Percentiles rank a stretch among this genome's conserved stretches.
Evolutionary conservation across 2,797 vertebrate genomes (phyloP).

Genomic region (Ibycter americanus): DNA sequence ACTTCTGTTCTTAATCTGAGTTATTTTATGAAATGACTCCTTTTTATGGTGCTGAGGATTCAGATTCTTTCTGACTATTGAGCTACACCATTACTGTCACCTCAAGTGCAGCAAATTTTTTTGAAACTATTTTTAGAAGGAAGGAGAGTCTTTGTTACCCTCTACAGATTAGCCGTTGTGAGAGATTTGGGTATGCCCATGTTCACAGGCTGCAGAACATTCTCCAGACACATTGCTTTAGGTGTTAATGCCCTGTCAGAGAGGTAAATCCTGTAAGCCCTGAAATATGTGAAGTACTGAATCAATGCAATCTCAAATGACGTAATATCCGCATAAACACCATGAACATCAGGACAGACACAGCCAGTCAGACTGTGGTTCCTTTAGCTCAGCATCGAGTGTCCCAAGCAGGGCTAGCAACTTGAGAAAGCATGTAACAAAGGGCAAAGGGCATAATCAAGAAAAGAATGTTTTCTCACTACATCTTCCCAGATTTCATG

Average conservation of each 20-base stretch:
- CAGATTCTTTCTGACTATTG: slow-evolving; percentile 19
- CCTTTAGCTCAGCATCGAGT: background rate
- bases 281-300: background rate
- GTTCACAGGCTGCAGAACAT: background rate
- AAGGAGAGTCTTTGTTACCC: background rate
- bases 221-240: background rate
- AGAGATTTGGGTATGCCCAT: background rate
- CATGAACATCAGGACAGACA: background rate
- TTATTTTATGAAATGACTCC: slow-evolving; percentile 34
- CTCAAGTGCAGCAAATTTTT: background rate
- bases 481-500: background rate
- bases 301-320: background rate
- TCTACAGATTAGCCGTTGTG: background rate
- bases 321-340: background rate
- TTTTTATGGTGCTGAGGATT: slow-evolving; percentile 33
- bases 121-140: background rate
- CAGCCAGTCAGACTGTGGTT: background rate
- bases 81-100: background rate
- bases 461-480: background rate
- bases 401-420: background rate
- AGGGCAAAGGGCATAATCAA: background rate
- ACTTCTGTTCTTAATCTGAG: slow-evolving; percentile 33
- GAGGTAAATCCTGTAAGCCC: background rate
- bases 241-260: background rate
- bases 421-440: background rate